A percentile compares a stretch with the other conserved stretches of the same genome.
These are phyloP conservation scores for Agonum fuliginosum DNA, from an alignment of 2,888 invertebrate genomes.

Conservation along the genomic window DNA sequence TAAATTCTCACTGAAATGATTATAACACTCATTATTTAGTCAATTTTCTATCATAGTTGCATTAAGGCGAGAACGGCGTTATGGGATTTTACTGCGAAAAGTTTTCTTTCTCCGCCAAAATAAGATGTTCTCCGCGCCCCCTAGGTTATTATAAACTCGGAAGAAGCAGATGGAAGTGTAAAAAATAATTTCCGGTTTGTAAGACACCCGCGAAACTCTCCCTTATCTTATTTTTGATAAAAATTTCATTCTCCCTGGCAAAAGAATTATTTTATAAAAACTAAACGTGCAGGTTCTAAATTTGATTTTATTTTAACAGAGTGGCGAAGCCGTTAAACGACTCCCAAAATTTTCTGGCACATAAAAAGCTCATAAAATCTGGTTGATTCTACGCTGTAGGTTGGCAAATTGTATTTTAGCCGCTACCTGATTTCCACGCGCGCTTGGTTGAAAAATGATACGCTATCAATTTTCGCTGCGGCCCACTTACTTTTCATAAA, in stretches of 20 bases:
- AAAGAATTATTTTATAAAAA: constrained; percentile 24
- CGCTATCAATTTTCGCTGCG: constrained; percentile 47
- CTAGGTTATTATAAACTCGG: constrained; percentile 56
- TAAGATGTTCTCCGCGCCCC: too few relatives aligned
- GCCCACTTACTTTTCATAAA: constrained; percentile 54
- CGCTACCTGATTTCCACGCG: constrained; percentile 47
- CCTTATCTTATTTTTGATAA: constrained; percentile 28
- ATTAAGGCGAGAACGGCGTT: too few relatives aligned
- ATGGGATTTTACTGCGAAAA: too few relatives aligned
- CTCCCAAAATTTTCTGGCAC: constrained; percentile 37
- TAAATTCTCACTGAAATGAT: too few relatives aligned
- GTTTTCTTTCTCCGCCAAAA: too few relatives aligned
- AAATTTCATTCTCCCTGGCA: constrained; percentile 36
- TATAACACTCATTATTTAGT: too few relatives aligned
- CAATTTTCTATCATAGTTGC: too few relatives aligned
- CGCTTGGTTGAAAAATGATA: constrained; percentile 46
- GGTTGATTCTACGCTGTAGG: not conserved
- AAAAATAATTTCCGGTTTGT: constrained; percentile 60
- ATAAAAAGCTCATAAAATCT: constrained; percentile 51
- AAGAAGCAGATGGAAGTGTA: constrained; percentile 59
- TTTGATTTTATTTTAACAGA: constrained; percentile 39
- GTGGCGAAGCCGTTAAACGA: constrained; percentile 8
- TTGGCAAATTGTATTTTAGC: constrained; percentile 53
- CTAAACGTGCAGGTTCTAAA: constrained; percentile 2
- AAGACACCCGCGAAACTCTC: constrained; percentile 29